Conservation (phyloP, 2,888 invertebrate species). For the Congeria kusceri region DNA sequence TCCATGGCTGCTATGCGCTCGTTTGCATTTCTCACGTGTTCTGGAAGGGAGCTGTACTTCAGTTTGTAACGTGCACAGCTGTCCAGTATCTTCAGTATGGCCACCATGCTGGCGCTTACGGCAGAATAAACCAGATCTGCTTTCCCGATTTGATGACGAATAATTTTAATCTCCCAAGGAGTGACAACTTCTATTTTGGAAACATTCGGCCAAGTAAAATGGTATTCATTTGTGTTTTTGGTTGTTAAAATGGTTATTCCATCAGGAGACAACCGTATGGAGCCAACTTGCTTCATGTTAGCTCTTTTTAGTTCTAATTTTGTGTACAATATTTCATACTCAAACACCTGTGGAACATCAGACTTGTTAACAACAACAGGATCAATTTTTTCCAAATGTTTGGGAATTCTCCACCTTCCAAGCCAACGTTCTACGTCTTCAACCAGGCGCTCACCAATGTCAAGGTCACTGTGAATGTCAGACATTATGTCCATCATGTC, state of each 20-base stretch:
- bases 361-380: constrained; percentile 65
- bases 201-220: constrained; percentile 67
- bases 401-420: constrained; percentile 73
- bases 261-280: constrained; percentile 62
- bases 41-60: constrained; percentile 59
- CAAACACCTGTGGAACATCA: constrained; percentile 70
- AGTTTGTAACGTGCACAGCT: constrained; percentile 63
- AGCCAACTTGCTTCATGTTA: constrained; percentile 58
- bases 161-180: constrained; percentile 69
- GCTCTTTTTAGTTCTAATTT: constrained; percentile 57
- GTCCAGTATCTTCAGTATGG: constrained; percentile 60
- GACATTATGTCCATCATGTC: constrained; percentile 65
- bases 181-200: constrained; percentile 70
- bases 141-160: constrained; percentile 63
- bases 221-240: constrained; percentile 65
- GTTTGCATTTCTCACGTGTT: constrained; percentile 38
- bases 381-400: constrained; percentile 59
- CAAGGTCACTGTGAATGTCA: constrained; percentile 77
- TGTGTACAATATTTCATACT: constrained; percentile 69
- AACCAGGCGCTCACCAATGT: constrained; percentile 72
- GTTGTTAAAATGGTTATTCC: constrained; percentile 66
- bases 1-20: background rate
- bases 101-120: constrained; percentile 67
- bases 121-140: constrained; percentile 69
- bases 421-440: constrained; percentile 75